phyloP scores from a whole-genome alignment of 2,797 vertebrate genomes.

The Octomys mimax region DNA sequence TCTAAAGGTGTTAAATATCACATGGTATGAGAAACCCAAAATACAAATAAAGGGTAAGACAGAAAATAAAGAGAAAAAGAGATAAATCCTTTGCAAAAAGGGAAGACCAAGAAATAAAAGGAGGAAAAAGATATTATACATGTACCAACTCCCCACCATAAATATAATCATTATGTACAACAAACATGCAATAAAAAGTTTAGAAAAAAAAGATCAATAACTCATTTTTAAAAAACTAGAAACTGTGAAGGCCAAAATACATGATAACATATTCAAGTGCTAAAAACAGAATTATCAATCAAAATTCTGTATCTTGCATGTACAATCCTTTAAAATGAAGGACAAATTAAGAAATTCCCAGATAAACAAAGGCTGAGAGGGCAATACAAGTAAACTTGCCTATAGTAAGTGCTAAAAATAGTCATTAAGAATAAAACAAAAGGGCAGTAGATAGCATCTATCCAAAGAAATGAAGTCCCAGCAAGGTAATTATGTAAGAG shows the following conservation, averaged over 20 bases:
- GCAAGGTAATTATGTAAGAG: background rate
- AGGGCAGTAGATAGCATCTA: background rate
- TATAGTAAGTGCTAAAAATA: background rate
- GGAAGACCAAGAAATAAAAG: background rate
- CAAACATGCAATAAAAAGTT: background rate
- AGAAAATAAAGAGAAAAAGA: background rate
- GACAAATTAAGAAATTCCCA: background rate
- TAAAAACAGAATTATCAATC: background rate
- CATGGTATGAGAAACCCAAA: background rate
- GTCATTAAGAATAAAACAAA: constrained; percentile 14
- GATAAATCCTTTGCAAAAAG: background rate
- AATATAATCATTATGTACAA: background rate
- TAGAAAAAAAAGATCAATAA: background rate
- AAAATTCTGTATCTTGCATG: constrained; percentile 29
- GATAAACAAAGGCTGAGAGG: background rate
- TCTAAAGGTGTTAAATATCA: background rate
- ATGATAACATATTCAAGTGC: background rate
- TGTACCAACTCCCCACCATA: background rate
- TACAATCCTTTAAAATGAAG: background rate
- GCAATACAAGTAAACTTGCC: background rate
- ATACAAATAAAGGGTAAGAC: background rate
- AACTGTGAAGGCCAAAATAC: background rate
- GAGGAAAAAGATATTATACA: background rate
- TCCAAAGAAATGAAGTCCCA: constrained; percentile 12
- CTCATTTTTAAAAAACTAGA: constrained; percentile 15